Percentiles rank a stretch among this genome's conserved stretches.
Evolutionary conservation across 2,888 invertebrate genomes (phyloP).

Genomic region (Lasioglossum lativentre): DNA sequence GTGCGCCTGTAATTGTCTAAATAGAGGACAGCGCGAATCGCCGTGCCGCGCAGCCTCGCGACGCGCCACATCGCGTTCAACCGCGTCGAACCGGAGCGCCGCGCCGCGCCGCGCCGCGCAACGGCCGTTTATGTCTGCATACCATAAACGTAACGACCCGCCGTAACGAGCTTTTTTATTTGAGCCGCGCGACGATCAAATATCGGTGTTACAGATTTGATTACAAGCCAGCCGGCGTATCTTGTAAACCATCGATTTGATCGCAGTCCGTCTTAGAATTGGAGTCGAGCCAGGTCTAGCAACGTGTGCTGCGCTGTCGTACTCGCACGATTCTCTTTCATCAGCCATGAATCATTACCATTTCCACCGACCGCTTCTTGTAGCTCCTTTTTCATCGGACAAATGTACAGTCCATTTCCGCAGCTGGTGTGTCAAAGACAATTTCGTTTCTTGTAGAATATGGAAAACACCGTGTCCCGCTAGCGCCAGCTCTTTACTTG

Average conservation of each 20-base stretch:
- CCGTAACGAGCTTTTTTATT: constrained; percentile 42
- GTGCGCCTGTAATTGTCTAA: constrained; percentile 57
- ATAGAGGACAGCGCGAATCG: constrained; percentile 49
- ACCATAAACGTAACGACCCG: constrained; percentile 23
- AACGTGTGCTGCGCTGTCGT: constrained; percentile 50
- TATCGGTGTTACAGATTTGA: constrained; percentile 51
- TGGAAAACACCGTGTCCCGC: too few species aligned
- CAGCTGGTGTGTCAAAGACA: neutral
- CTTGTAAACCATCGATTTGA: constrained; percentile 59
- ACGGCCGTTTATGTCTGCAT: constrained; percentile 36
- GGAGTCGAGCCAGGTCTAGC: constrained; percentile 63
- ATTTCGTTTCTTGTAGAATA: neutral
- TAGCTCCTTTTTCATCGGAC: neutral
- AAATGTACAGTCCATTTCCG: neutral
- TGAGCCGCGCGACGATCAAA: constrained; percentile 30
- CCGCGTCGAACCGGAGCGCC: neutral
- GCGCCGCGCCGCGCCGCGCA: constrained; percentile 1
- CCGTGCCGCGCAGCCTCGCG: neutral
- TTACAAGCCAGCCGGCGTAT: constrained; percentile 45
- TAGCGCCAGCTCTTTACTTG: neutral
- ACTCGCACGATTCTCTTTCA: constrained; percentile 63
- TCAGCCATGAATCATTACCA: constrained; percentile 58
- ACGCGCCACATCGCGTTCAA: neutral
- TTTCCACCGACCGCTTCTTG: neutral
- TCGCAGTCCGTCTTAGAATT: constrained; percentile 53